phyloP scores from a whole-genome alignment of 1,140 invertebrate genomes.

The Eupristina koningsbergeri region DNA sequence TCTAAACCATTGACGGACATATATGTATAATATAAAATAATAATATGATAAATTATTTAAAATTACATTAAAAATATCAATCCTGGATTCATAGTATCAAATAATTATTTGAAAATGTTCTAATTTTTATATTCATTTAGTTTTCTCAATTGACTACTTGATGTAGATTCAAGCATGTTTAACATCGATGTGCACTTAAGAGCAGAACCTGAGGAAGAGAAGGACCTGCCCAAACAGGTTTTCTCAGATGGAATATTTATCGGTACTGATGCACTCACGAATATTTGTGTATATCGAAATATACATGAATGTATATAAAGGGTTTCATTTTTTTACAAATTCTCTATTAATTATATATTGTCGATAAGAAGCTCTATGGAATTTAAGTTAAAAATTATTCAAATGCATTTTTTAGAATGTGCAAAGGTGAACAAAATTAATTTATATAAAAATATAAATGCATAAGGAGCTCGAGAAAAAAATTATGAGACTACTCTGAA shows the following conservation, averaged over 20 bases:
- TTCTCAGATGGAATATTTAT: constrained; percentile 46
- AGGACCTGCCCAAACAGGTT: constrained; percentile 48
- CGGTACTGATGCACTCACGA: constrained; percentile 36
- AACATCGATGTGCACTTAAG: not conserved
- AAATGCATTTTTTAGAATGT: not conserved
- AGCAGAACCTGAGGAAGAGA: constrained; percentile 3
- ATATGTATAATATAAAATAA: not conserved
- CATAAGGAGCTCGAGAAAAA: not conserved
- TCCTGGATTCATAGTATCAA: too few relatives aligned
- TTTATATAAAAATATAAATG: not conserved
- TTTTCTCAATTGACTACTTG: not conserved
- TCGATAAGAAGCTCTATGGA: constrained; percentile 12
- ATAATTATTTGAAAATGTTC: too few relatives aligned
- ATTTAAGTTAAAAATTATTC: constrained; percentile 28
- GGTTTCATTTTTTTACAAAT: not conserved
- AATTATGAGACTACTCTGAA: not conserved
- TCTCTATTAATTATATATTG: constrained; percentile 41
- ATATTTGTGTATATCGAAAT: not conserved
- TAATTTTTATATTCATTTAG: not conserved
- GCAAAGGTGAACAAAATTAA: not conserved
- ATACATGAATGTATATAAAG: not conserved
- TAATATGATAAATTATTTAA: not conserved
- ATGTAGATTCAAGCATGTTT: constrained; percentile 18
- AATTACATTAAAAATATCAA: not conserved
- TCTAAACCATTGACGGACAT: too few relatives aligned